Evolutionary conservation across 1,140 invertebrate species (phyloP), one percentile per base, ranked within the genome.

Genomic region (Meloidogyne floridensis): DNA sequence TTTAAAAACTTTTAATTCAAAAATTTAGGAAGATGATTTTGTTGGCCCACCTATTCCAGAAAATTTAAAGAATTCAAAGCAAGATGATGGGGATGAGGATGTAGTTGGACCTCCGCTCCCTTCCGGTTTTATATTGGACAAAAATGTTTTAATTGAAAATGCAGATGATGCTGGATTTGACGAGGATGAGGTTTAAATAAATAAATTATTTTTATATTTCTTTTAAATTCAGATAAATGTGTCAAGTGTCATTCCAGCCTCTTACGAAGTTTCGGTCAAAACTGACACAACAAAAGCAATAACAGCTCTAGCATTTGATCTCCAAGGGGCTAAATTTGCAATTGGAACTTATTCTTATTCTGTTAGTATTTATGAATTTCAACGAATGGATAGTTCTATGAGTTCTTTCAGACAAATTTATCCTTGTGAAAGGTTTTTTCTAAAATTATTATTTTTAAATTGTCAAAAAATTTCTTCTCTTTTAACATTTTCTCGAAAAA

Each of bases 281-380:
- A 51, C 59, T 8, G 74, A 70, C n/a, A 59, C 54, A n/a, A 20
- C 72, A 10, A 81, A 82, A 71, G 82, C 59, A 86, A 89, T 93
- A 0, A 93, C 95, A 2, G 95, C 95, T 0, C 90, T 98, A 4
- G 93, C 94, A 11, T 93, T 95, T 1, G 97, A 99, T 92, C 94
- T 95, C 0, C 94, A 95, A 47, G 97, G 97, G 18, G 94, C 95
- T 18, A 92, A 97, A 47, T 91, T 98, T 13, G 95, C 95, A 0
- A 94, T 95, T n/a, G 96, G 97, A 10, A 91, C 92, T 7, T 93
- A 95, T 43, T 96, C 98, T 89, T 99, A 98, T 91, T 95, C 98
- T 85, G 94, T 99, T 0, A 94, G 94, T 80, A 95, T 98, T 84
- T 99, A 95, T 95, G 97, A 99, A 91, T 99, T 98, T 92, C 94